These are phyloP conservation scores for Eupithecia exiguata DNA, from an alignment of 2,888 invertebrate species.

Conservation along the genomic window DNA sequence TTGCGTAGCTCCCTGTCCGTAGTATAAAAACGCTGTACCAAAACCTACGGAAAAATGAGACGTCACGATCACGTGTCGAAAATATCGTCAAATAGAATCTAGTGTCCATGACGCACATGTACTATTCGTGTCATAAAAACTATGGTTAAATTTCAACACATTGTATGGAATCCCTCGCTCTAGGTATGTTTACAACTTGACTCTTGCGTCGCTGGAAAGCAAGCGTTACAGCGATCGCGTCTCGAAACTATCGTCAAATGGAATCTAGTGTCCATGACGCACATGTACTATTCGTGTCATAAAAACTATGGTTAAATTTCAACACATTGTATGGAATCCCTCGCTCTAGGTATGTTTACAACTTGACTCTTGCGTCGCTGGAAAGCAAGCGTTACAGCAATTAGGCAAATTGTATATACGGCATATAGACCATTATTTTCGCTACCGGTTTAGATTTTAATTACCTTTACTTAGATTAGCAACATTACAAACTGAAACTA, in stretches of 20 bases:
- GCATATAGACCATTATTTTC: conserved; percentile 65
- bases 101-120: too few species aligned
- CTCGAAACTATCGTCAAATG: too few species aligned
- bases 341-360: conserved; percentile 13
- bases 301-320: background rate
- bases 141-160: background rate
- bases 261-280: too few species aligned
- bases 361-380: conserved; percentile 59
- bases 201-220: conserved; percentile 65
- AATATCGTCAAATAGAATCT: too few species aligned
- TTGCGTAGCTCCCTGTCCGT: too few species aligned
- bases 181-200: conserved; percentile 33
- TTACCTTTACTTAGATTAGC: conserved; percentile 62
- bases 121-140: too few species aligned
- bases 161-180: background rate
- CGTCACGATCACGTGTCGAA: too few species aligned
- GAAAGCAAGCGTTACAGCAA: too few species aligned
- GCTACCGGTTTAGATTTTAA: conserved; percentile 67
- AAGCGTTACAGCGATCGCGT: too few species aligned
- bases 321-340: background rate
- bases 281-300: too few species aligned
- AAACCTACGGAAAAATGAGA: too few species aligned
- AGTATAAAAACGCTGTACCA: too few species aligned
- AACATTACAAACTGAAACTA: conserved; percentile 53
- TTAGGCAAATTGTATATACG: conserved; percentile 74